Evolutionary conservation across 2,113 vertebrate genomes (phyloP), one percentile per base, ranked within the genome.

Genomic region (Oostethus manadensis): DNA sequence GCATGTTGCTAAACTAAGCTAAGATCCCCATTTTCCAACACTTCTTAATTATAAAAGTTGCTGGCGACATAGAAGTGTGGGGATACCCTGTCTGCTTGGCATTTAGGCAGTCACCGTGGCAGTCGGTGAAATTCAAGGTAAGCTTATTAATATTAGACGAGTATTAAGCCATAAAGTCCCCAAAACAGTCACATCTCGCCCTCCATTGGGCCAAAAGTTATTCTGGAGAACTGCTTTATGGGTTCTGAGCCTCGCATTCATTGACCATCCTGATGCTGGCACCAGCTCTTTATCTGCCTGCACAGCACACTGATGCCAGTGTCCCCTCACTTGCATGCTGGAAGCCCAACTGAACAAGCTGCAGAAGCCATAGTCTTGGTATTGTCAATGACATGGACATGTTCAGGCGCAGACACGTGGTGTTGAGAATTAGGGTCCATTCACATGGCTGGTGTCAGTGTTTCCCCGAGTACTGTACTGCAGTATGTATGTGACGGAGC

Each of bases 221-320:
- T 60, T 29, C 50, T 50, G 60, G 58, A 54, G 58, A 18, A 60
- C 23, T 16, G 66, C 67, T 80, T 76, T 75, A 66, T 81, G 60
- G 66, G 33, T 47, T 54, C 7, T 77, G 55, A 57, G 82, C 60
- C 68, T 62, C 80, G 56, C 61, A 57, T 76, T 71, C 75, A 80
- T 82, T 83, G 76, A 80, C 60, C 38, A 29, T 51, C 23, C 70
- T 16, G 71, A 58, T 73, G 70, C 76, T 88, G 86, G 82, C 80
- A 80, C 77, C 53, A 49, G 59, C 62, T 65, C 71, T 79, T 73
- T 78, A 75, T 56, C 66, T 78, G 75, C 54, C 64, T 70, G 61
- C 73, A 77, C 74, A 79, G 75, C 78, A 86, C 79, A 88, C 82
- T 83, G 73, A 64, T 60, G 11, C 63, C 74, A 84, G 82, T 86